Percentiles rank a stretch among this genome's conserved stretches.
Conservation (phyloP, 2,113 vertebrate genomes). For the Arizona elegans region DNA sequence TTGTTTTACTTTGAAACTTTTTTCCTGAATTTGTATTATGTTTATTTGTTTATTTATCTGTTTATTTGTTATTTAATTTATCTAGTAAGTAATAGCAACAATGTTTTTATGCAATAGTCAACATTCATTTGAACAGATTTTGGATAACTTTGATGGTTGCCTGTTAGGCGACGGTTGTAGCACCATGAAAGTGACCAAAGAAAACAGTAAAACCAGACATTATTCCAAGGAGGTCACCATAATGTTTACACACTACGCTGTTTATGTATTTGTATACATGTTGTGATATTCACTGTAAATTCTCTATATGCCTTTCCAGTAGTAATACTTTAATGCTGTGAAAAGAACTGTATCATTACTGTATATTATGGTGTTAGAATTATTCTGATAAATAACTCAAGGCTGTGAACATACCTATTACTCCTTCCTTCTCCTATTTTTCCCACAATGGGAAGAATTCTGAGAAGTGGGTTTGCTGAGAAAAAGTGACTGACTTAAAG, state of each 20-base stretch:
- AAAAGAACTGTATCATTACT: not conserved
- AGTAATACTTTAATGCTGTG: slow-evolving; percentile 3
- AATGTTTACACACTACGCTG: not conserved
- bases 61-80: not conserved
- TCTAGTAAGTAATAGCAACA: not conserved
- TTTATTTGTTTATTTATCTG: not conserved
- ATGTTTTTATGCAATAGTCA: not conserved
- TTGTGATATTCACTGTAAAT: not conserved
- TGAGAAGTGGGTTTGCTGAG: not conserved
- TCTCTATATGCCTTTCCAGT: not conserved
- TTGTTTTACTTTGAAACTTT: not conserved
- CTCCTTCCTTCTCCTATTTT: not conserved
- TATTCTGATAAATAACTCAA: not conserved
- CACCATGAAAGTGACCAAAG: not conserved
- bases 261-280: not conserved
- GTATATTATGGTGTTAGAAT: not conserved
- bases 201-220: not conserved
- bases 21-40: not conserved
- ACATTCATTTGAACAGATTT: not conserved
- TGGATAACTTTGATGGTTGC: not conserved
- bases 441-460: not conserved
- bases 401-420: not conserved
- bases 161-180: not conserved
- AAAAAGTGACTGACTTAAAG: not conserved
- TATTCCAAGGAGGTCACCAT: not conserved